Evolutionary conservation across 2,113 vertebrate species (phyloP).

Genomic region (Peucedramus taeniatus): DNA sequence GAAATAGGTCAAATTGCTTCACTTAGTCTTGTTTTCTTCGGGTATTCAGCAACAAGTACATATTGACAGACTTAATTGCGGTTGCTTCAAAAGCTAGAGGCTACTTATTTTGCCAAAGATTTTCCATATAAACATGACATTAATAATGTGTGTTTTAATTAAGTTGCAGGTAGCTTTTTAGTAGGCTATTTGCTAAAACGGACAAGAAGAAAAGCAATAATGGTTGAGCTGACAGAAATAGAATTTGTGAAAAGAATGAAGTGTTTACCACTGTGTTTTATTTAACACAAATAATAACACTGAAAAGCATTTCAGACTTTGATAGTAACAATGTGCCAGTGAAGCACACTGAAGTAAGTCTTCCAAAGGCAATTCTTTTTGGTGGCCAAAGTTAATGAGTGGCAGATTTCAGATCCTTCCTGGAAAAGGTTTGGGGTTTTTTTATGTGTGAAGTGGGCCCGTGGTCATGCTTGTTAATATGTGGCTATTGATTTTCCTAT

Average conservation of each 20-base stretch:
- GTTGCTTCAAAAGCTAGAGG: slow-evolving; percentile 50
- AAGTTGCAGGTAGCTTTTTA: slow-evolving; percentile 47
- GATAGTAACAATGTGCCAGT: not conserved
- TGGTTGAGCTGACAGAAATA: not conserved
- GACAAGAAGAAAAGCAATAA: not conserved
- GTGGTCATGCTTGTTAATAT: not conserved
- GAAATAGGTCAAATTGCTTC: slow-evolving; percentile 10
- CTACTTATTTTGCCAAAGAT: slow-evolving; percentile 49
- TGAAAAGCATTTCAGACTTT: not conserved
- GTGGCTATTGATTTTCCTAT: not conserved
- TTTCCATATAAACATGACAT: slow-evolving; percentile 51
- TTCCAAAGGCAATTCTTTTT: not conserved
- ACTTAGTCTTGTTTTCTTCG: slow-evolving; percentile 4
- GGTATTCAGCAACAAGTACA: not conserved
- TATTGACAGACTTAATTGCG: slow-evolving; percentile 59
- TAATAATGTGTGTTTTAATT: slow-evolving; percentile 65
- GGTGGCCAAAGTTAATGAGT: not conserved
- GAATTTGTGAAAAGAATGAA: not conserved
- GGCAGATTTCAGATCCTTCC: not conserved
- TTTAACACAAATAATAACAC: slow-evolving; percentile 15
- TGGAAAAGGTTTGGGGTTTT: not conserved
- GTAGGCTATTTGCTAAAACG: slow-evolving; percentile 15
- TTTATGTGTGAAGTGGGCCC: not conserved
- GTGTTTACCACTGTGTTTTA: not conserved
- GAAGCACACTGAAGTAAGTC: not conserved